Evolutionary conservation across 2,797 vertebrate species (phyloP).

Genomic region (Pogoniulus pusillus): DNA sequence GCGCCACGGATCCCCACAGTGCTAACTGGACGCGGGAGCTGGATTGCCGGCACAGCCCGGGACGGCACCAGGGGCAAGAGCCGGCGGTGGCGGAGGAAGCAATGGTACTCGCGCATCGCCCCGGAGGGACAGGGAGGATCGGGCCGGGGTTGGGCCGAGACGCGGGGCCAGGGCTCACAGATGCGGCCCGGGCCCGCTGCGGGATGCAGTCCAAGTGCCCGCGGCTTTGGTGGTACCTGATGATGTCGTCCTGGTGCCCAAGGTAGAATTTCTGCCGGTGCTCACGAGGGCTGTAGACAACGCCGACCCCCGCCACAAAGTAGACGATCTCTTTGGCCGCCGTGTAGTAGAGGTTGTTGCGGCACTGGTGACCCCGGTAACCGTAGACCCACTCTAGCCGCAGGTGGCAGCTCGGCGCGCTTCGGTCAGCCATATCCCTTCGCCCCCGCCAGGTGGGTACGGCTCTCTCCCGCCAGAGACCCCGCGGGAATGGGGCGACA

Average conservation of each 20-base stretch:
- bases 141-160: not conserved
- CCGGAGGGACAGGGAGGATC: not conserved
- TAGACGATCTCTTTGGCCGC: constrained; percentile 98
- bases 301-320: constrained; percentile 96
- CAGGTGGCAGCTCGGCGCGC: constrained; percentile 96
- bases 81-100: no score
- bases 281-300: constrained; percentile 97
- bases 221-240: constrained; percentile 86
- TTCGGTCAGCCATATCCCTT: constrained; percentile 93
- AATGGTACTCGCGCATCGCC: not conserved
- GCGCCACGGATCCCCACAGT: not conserved
- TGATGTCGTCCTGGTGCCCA: constrained; percentile 99
- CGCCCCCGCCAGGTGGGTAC: constrained; percentile 27
- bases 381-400: constrained; percentile 99
- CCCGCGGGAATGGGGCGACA: not conserved
- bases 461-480: constrained; percentile 61
- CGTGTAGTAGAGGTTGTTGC: constrained; percentile 99
- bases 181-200: not conserved
- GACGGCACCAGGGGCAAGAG: not conserved
- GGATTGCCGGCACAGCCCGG: not conserved
- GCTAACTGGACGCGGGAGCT: not conserved
- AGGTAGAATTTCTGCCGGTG: constrained; percentile 99
- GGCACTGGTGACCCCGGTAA: constrained; percentile 98
- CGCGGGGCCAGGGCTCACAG: not conserved
- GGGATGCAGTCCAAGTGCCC: not conserved